Evolutionary conservation across 2,113 vertebrate genomes (phyloP).

Genomic region (Psittacara wagleri): DNA sequence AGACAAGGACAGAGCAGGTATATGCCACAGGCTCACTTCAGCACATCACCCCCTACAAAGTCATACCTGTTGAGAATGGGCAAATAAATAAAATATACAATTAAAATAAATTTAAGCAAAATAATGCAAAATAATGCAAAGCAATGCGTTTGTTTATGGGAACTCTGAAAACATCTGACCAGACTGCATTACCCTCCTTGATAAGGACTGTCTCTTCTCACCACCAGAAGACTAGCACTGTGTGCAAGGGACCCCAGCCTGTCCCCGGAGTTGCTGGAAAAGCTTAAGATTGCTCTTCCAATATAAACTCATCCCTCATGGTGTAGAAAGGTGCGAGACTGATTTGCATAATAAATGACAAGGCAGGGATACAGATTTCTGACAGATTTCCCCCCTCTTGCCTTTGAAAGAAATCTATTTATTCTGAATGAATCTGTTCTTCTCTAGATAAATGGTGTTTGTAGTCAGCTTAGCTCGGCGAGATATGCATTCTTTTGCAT

Average conservation of each 20-base stretch:
- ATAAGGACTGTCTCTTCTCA: background rate
- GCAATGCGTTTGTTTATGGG: background rate
- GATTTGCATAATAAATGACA: slow-evolving; percentile 62
- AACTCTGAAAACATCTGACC: background rate
- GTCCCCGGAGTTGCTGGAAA: background rate
- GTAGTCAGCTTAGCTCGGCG: slow-evolving; percentile 6
- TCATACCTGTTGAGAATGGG: background rate
- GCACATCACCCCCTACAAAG: background rate
- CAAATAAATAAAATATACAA: background rate
- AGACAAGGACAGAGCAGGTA: background rate
- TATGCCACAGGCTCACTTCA: background rate
- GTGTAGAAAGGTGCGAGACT: background rate
- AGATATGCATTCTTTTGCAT: slow-evolving; percentile 45
- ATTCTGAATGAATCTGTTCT: slow-evolving; percentile 23
- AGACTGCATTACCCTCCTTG: fast-evolving
- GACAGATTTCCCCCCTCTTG: background rate
- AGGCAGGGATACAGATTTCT: slow-evolving; percentile 34
- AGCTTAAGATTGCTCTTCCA: background rate
- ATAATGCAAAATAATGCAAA: background rate
- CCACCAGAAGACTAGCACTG: background rate
- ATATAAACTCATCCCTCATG: background rate
- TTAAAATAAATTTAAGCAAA: background rate
- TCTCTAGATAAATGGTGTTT: slow-evolving; percentile 53
- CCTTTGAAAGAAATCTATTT: slow-evolving; percentile 55
- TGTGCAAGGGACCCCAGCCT: background rate